A percentile compares a stretch with the other conserved stretches of the same genome.
phyloP scores from a whole-genome alignment of 2,113 vertebrate genomes.

The Trinectes maculatus region DNA sequence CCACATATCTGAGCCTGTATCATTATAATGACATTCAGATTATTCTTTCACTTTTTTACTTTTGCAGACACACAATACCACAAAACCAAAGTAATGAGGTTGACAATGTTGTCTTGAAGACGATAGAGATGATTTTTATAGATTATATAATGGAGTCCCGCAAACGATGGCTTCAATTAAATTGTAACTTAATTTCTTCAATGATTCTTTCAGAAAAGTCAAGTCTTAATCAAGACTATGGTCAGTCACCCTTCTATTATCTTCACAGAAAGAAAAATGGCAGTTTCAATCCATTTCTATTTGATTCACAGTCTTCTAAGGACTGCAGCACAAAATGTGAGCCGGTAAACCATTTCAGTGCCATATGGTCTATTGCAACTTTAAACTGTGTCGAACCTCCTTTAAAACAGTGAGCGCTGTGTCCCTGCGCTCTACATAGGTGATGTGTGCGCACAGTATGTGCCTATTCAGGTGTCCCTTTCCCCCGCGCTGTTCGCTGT shows the following conservation, averaged over 20 bases:
- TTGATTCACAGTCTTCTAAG: background rate
- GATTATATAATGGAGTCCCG: background rate
- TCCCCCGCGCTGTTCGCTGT: constrained; percentile 16
- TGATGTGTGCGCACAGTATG: constrained; percentile 7
- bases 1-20: constrained; percentile 20
- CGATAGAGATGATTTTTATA: no score
- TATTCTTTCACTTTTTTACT: background rate
- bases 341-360: no score
- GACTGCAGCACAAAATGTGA: background rate
- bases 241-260: no score
- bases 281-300: background rate
- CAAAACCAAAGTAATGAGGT: no score
- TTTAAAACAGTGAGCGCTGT: background rate
- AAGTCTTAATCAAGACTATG: no score
- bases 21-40: constrained; percentile 4
- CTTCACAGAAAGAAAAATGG: no score
- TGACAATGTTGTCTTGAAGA: no score
- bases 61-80: background rate
- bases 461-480: constrained; percentile 37
- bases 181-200: no score
- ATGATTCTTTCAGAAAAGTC: no score
- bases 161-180: background rate
- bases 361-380: background rate
- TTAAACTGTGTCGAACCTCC: background rate
- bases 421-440: background rate